Evolutionary conservation across 2,797 vertebrate genomes (phyloP).

Genomic region (Rhinatrema bivittatum): DNA sequence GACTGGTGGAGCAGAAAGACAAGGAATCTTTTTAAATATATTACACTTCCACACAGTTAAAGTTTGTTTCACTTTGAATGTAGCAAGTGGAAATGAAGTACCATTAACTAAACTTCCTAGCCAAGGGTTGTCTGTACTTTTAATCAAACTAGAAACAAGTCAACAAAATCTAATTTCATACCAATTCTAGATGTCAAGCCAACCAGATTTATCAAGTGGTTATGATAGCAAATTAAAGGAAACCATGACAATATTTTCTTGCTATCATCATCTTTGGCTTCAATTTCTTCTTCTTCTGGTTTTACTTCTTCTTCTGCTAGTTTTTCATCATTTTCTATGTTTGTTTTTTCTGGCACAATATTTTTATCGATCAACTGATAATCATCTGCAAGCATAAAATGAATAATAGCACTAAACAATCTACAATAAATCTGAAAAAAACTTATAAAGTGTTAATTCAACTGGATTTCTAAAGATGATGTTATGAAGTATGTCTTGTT

Average conservation of each 20-base stretch:
- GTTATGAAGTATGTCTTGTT: too few species aligned
- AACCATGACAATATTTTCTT: slow-evolving; percentile 53
- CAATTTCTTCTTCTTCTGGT: neutral
- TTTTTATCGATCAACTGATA: slow-evolving; percentile 23
- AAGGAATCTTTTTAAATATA: too few species aligned
- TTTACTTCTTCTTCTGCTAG: neutral
- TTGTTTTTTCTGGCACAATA: neutral
- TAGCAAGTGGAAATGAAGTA: too few species aligned
- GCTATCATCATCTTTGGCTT: neutral
- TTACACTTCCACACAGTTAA: too few species aligned
- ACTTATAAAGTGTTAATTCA: too few species aligned
- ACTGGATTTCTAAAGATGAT: too few species aligned
- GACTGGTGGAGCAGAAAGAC: too few species aligned
- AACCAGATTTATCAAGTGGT: slow-evolving; percentile 56
- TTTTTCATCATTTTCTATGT: too few species aligned
- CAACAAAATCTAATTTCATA: slow-evolving; percentile 17
- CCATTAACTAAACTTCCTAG: too few species aligned
- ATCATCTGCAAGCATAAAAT: slow-evolving; percentile 35
- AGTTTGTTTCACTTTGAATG: too few species aligned
- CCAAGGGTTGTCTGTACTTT: too few species aligned
- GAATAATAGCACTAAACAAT: slow-evolving; percentile 1
- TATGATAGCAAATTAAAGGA: slow-evolving; percentile 62
- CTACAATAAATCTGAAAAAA: neutral
- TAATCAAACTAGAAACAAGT: too few species aligned
- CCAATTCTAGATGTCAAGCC: slow-evolving; percentile 48